Evolutionary conservation across 2,797 vertebrate species (phyloP), one percentile per base, ranked within the genome.

Genomic region (Anniella stebbinsi): DNA sequence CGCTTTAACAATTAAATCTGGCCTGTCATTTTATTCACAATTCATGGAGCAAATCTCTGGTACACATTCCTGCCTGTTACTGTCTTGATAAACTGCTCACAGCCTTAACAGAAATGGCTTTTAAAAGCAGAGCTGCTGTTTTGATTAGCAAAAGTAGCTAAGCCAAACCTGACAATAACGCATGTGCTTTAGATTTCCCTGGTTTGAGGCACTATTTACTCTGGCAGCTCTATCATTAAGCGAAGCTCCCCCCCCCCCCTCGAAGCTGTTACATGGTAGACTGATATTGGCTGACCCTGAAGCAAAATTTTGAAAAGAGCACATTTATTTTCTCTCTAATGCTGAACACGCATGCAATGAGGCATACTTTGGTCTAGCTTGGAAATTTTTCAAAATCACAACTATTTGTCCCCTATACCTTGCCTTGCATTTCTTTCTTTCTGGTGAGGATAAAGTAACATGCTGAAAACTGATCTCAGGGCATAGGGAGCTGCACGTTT

Each of bases 111-210:
- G 91, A 96, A 96, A 95, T 94, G 93, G 87, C 41, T 87, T 95
- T 95, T 95, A 95, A 96, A 97, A 96, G 93, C 87, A 76, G 91
- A 94, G 92, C 95, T 96, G 95, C 95, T 97, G 91, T 96, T 97
- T 94, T 96, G 95, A 94, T 96, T 96, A 96, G 94, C 95, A 94
- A 96, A 97, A 95, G 91, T 96, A 96, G 95, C 97, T 95, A 95
- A 96, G 96, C 95, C 95, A 97, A 97, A 96, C 94, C 93, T 97
- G 96, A 96, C 95, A 96, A 96, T 96, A 96, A 96, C 84, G 94
- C 96, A 97, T 97, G 95, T 97, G 95, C 96, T 97, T 97, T 97
- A 94, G 95, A 96, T 97, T 97, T 97, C 85, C 93, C 95, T 95
- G 95, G 94, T 97, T 97, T 95, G 95, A 93, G 89, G 94, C 94